A percentile compares a stretch with the other conserved stretches of the same genome.
Evolutionary conservation across 2,797 vertebrate genomes (phyloP).

Genomic region (Manis pentadactyla): DNA sequence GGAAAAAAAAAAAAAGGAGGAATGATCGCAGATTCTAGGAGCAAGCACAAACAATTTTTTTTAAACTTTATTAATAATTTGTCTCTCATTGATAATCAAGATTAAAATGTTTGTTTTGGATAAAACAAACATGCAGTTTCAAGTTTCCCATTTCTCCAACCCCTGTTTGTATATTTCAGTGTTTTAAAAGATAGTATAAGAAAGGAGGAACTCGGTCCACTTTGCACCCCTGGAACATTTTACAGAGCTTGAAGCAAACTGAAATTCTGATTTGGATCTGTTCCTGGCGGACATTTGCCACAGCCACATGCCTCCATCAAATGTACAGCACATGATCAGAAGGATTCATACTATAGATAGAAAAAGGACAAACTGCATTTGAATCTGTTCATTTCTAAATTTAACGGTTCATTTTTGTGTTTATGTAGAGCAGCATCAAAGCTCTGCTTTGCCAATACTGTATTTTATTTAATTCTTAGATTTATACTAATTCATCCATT

Average conservation of each 20-base stretch:
- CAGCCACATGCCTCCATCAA: slow-evolving; percentile 80
- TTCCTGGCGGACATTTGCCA: slow-evolving; percentile 83
- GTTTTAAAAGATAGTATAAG: slow-evolving; percentile 19
- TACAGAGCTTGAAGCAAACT: slow-evolving; percentile 73
- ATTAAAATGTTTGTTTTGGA: slow-evolving; percentile 45
- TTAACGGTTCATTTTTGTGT: slow-evolving; percentile 82
- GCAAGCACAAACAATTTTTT: neutral
- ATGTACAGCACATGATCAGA: slow-evolving; percentile 80
- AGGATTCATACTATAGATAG: slow-evolving; percentile 81
- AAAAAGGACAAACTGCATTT: slow-evolving; percentile 83
- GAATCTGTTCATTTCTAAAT: slow-evolving; percentile 83
- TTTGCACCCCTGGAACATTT: slow-evolving; percentile 73
- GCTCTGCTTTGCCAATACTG: slow-evolving; percentile 81
- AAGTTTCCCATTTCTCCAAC: neutral
- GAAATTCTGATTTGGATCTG: slow-evolving; percentile 82
- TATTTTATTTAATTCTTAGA: slow-evolving; percentile 81
- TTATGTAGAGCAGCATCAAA: slow-evolving; percentile 78
- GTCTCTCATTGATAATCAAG: slow-evolving; percentile 31
- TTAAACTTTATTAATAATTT: neutral
- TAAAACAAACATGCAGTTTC: neutral
- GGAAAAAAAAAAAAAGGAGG: neutral
- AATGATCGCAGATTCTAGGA: neutral
- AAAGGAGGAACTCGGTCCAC: slow-evolving; percentile 41
- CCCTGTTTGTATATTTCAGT: neutral
- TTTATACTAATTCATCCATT: slow-evolving; percentile 73